Evolutionary conservation across 2,113 vertebrate genomes (phyloP), one percentile per base, ranked within the genome.

Genomic region (Phasianus colchicus): DNA sequence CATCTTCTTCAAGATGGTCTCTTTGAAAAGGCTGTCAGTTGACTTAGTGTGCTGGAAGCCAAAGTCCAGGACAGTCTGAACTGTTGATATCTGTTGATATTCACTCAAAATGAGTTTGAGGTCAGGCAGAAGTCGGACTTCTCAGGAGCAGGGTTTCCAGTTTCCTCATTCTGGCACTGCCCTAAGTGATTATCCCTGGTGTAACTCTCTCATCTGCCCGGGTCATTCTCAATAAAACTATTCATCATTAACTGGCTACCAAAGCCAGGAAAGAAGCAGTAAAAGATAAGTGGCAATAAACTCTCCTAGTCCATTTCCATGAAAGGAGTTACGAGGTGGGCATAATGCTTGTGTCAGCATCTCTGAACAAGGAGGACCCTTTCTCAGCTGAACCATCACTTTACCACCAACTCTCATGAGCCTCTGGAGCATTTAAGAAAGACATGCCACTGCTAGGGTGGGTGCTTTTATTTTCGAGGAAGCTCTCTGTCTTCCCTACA

Each of bases 251-350:
- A 21, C 24, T 75, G 66, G 38, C 63, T 90, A 8, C 57, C 57
- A 86, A 85, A 88, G 63, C 61, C 57, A 92, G 52, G 34, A 72
- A 12, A 74, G 13, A 36, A 78, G 27, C 52, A 65, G 65, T 74
- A 52, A 81, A 86, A 81, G 27, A 13, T 78, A 86, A 93, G 57
- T 48, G 27, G 70, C 43, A 90, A 88, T 93, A 95, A 92, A 70
- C 48, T 40, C 58, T 89, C 36, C 63, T 54, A 75, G 15, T 16
- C 38, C 17, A 2, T 70, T 86, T 83, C 86, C 8, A 2, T 17
- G 34, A 73, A 73, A 88, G 75, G 45, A 82, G 15, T 75, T 87
- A 43, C 1, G 7, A 14, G 5, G 29, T 32, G 40, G 40, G 18
- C 64, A 79, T 42, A 67, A 73, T 50, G 64, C 19, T 80, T 84